Evolutionary conservation across 1,140 invertebrate species (phyloP).

Genomic region (Nasonia longicornis): DNA sequence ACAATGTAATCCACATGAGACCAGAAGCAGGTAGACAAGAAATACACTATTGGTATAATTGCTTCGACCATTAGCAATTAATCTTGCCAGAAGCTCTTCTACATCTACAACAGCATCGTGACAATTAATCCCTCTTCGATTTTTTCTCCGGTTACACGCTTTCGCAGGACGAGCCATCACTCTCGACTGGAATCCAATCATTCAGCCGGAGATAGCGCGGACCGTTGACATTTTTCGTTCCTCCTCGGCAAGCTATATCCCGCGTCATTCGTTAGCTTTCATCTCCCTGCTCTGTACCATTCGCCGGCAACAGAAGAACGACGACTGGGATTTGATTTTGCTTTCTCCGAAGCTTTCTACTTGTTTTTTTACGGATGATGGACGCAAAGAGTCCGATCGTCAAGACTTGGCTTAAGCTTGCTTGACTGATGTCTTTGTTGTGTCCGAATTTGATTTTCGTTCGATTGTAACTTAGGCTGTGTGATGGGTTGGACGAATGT

Average conservation of each 20-base stretch:
- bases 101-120: neutral
- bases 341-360: neutral
- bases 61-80: slow-evolving; percentile 17
- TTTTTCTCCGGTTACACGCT: neutral
- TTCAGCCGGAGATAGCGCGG: neutral
- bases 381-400: neutral
- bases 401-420: neutral
- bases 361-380: too few relatives aligned
- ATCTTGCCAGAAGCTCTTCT: neutral
- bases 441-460: slow-evolving; percentile 1
- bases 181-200: slow-evolving; percentile 13
- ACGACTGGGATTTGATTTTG: neutral
- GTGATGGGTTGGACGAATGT: neutral
- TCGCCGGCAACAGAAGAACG: neutral
- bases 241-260: neutral
- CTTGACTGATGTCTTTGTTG: neutral
- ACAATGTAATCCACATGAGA: neutral
- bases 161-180: neutral
- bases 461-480: neutral
- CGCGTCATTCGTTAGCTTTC: neutral
- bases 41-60: neutral
- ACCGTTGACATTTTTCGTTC: neutral
- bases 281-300: neutral
- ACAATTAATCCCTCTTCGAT: slow-evolving; percentile 21
- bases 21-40: neutral